Base-by-base conservation (phyloP, 53 echinoderm and acorn worm genomes). In the Holothuria scabra region DNA sequence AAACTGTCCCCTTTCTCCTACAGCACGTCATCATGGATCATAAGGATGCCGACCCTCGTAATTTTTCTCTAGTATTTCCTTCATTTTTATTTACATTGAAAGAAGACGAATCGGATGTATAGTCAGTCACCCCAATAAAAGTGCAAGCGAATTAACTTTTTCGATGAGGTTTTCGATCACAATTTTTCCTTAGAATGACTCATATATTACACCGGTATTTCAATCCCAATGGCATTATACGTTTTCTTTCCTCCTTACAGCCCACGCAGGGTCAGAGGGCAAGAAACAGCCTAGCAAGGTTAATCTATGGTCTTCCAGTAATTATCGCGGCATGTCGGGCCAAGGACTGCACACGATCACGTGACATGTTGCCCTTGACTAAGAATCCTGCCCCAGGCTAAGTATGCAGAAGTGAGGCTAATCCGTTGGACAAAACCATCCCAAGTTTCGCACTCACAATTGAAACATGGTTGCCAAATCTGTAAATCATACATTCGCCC, bases 241-340 rank as follows among this genome's bases (percentile, higher is more conserved):
- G 8, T 28, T 16, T 20, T 67, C 20, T 67, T 30, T 37, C 20
- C 25, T 48, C 48, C 48, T 52, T 24, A 44, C 72, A 44, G 48
- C 72, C 72, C 72, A 72, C 72, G 72, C 72, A 72, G 52, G 52
- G 21, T 32, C 16, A 72, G 21, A 10, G 44, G 26, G 46, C 44
- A 48, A 46, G 34, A 72, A 41, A 44, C 23, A 33, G 48, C 72
- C 9, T 14, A 48, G 26, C 4, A 41, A 25, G 72, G 72, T 72
- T 72, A 72, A 72, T 41, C 72, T 46, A 44, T 72, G 44, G 72
- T 44, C 72, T 46, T 10, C 52, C n/a, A 72, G 72, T 48, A 72
- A 72, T 72, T 72, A 72, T 21, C 48, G 10, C 72, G 72, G 72
- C 44, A 72, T 72, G 24, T 23, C 72, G 48, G 72, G 72, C 72